Conservation (phyloP, 2,888 invertebrate genomes). For the Trissolcus japonicus region DNA sequence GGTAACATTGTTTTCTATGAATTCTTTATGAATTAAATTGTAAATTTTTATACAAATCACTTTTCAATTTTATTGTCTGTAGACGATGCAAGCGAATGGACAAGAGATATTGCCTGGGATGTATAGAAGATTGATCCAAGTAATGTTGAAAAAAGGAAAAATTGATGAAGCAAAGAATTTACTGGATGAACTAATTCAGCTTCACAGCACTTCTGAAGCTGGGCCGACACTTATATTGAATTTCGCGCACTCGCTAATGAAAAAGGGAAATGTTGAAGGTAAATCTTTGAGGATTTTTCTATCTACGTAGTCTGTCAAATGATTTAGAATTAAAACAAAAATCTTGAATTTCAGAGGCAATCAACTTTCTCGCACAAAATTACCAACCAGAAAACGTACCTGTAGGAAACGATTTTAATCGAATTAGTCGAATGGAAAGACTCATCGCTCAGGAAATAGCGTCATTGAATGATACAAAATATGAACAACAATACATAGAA, state of each 20-base stretch:
- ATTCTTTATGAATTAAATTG: too few relatives aligned
- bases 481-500: not conserved
- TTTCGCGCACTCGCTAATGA: too few relatives aligned
- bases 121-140: not conserved
- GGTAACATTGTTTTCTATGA: not conserved
- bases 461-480: not conserved
- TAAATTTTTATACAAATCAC: not conserved
- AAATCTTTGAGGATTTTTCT: too few relatives aligned
- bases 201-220: too few relatives aligned
- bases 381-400: not conserved
- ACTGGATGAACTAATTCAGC: not conserved
- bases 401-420: not conserved
- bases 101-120: not conserved
- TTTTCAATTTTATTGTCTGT: not conserved
- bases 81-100: not conserved
- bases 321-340: too few relatives aligned
- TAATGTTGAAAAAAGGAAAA: not conserved
- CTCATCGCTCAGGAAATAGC: not conserved
- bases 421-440: not conserved
- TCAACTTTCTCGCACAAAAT: not conserved
- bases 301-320: too few relatives aligned
- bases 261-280: too few relatives aligned
- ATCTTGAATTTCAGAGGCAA: not conserved
- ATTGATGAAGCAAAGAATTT: not conserved
- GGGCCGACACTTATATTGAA: too few relatives aligned